Evolutionary conservation across 2,888 invertebrate genomes (phyloP), one percentile per base, ranked within the genome.

Genomic region (Yponomeuta sedellus): DNA sequence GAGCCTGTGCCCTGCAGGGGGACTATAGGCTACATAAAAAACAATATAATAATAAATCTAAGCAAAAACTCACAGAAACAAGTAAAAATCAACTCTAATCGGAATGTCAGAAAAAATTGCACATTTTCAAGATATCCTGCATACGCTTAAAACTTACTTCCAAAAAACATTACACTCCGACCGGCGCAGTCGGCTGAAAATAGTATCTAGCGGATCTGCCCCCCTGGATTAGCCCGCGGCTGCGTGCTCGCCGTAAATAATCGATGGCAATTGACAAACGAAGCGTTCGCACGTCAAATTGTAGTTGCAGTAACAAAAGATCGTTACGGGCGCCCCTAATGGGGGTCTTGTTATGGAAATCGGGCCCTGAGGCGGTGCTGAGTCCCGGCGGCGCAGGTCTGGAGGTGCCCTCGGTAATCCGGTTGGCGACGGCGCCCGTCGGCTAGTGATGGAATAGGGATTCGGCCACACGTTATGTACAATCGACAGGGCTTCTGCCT

Each of bases 241-340:
- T n/a, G 64, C 57, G 57, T 80, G 83, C 85, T 84, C 80, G 75
- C 82, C 81, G 84, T 79, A 77, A 76, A 79, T 91, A 91, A 91
- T 91, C 91, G 85, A 91, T 87, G 80, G 80, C 82, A 83, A 90
- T 91, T 90, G 91, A 88, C 90, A 90, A 91, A 91, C 91, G 91
- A 91, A 90, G 85, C 91, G 78, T 88, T 89, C 85, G 81, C 70
- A 87, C 87, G 91, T 85, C 88, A 90, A 91, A 91, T 91, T 89
- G 85, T 85, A 91, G 90, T 91, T 90, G 86, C 80, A 74, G 73
- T 74, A 75, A 82, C 83, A 82, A 82, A 81, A 82, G 80, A 76
- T 71, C 72, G 70, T 73, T 68, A 68, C 34, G 76, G 78, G 83
- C 85, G 85, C 81, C 82, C 83, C 84, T 88, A 88, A 89, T 88